Percentiles rank a stretch among this genome's conserved stretches.
phyloP scores from a whole-genome alignment of 2,888 invertebrate species.

The Laothoe populi region DNA sequence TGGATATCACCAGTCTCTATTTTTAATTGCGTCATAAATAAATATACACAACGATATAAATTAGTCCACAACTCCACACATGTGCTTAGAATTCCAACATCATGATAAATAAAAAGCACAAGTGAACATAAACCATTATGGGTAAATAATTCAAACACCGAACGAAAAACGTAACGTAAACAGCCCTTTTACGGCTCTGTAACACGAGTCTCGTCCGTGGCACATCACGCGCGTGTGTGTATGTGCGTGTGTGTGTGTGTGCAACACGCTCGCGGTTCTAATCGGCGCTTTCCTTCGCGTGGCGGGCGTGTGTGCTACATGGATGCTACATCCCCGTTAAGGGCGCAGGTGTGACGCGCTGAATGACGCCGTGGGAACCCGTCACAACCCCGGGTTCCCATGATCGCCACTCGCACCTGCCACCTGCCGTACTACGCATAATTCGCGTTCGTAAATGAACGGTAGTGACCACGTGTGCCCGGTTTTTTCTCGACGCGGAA shows the following conservation, averaged over 20 bases:
- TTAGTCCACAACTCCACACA: conserved; percentile 6
- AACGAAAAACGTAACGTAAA: conserved; percentile 15
- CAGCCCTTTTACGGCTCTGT: conserved; percentile 18
- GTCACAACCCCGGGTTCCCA: conserved; percentile 81
- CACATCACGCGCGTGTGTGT: background rate
- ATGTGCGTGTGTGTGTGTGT: conserved; percentile 26
- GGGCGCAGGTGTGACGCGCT: conserved; percentile 80
- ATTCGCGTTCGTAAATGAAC: conserved; percentile 84
- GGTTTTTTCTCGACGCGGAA: conserved; percentile 78
- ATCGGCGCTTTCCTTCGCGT: conserved; percentile 80
- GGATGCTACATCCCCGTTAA: conserved; percentile 71
- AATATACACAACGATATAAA: conserved; percentile 13
- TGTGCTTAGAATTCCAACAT: conserved; percentile 17
- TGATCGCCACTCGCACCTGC: conserved; percentile 68
- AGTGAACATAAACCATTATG: conserved; percentile 22
- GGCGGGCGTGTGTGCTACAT: conserved; percentile 79
- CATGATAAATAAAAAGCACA: background rate
- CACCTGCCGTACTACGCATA: conserved; percentile 84
- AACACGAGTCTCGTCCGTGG: conserved; percentile 12
- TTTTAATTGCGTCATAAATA: conserved; percentile 23
- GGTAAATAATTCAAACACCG: conserved; percentile 23
- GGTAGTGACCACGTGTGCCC: conserved; percentile 84
- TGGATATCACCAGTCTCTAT: conserved; percentile 4
- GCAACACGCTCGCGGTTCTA: conserved; percentile 61
- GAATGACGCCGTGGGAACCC: conserved; percentile 83